These are phyloP conservation scores for Nemapogon koenigi DNA, from an alignment of 2,888 invertebrate species.

Conservation along the genomic window DNA sequence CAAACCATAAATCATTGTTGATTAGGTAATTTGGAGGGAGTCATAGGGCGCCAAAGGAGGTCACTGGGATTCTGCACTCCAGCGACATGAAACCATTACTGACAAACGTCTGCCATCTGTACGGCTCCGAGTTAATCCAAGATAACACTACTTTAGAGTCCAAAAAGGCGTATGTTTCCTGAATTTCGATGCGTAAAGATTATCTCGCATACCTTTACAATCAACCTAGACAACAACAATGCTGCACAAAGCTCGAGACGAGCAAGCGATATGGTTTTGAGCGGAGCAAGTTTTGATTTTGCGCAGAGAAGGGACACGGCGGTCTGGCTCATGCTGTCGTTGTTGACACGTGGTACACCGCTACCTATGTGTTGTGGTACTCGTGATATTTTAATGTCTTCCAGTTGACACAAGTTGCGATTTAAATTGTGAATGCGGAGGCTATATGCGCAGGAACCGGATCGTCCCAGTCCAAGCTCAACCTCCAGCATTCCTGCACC, in stretches of 20 bases:
- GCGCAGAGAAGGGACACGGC: background rate
- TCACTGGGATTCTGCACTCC: too few species aligned
- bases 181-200: slow-evolving; percentile 9
- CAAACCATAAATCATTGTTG: too few species aligned
- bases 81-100: too few species aligned
- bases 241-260: slow-evolving; percentile 12
- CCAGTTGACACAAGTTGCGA: too few species aligned
- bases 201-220: background rate
- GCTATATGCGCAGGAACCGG: background rate
- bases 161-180: slow-evolving; percentile 12
- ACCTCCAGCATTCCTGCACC: slow-evolving; percentile 6
- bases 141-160: slow-evolving; percentile 14
- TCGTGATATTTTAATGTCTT: background rate
- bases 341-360: background rate
- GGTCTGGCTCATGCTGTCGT: background rate
- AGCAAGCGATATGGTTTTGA: slow-evolving; percentile 9
- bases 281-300: slow-evolving; percentile 7
- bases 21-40: too few species aligned
- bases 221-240: slow-evolving; percentile 7
- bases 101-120: slow-evolving; percentile 14
- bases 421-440: too few species aligned
- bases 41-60: too few species aligned
- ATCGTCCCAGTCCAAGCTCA: slow-evolving; percentile 6
- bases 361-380: slow-evolving; percentile 4
- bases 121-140: slow-evolving; percentile 14